phyloP scores from a whole-genome alignment of 30 jellyfish, hydroid and myxozoan species.

The Pseudorhiza aurosa region DNA sequence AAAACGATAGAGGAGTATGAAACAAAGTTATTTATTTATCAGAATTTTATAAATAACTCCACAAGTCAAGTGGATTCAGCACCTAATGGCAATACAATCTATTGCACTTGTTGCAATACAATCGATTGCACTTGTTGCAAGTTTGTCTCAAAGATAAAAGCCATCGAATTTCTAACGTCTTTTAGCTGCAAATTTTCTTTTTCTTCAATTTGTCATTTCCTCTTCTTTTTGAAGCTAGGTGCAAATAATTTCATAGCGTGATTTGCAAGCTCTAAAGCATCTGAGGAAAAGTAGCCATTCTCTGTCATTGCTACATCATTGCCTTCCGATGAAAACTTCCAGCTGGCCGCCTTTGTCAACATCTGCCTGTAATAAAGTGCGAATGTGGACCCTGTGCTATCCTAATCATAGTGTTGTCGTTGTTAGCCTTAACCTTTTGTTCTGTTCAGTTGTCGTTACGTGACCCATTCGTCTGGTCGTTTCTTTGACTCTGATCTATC shows the following conservation, averaged over 20 bases:
- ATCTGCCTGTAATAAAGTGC: no score
- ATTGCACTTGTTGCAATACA: slow-evolving; percentile 13
- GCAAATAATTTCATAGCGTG: slow-evolving; percentile 21
- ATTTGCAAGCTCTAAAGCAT: slow-evolving; percentile 41
- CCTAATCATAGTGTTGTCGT: no score
- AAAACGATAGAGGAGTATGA: no score
- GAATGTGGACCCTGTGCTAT: no score
- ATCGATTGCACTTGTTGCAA: no score
- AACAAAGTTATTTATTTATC: no score
- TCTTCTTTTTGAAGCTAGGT: slow-evolving; percentile 40
- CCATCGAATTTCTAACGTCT: slow-evolving; percentile 39
- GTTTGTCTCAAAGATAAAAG: slow-evolving; percentile 20
- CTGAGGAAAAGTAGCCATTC: slow-evolving; percentile 26
- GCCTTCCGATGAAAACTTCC: slow-evolving; percentile 35
- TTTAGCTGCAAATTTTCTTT: slow-evolving; percentile 30
- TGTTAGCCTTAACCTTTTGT: no score
- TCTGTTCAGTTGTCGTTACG: no score
- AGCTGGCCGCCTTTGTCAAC: slow-evolving; percentile 61
- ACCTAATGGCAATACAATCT: slow-evolving; percentile 18
- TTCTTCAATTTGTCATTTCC: slow-evolving; percentile 20
- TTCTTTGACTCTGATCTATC: no score
- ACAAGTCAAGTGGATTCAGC: no score
- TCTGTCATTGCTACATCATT: slow-evolving; percentile 17
- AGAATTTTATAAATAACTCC: no score
- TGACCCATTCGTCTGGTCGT: no score